These are phyloP conservation scores for Chloroclystis v-ata DNA, from an alignment of 2,888 invertebrate genomes.

Conservation along the genomic window DNA sequence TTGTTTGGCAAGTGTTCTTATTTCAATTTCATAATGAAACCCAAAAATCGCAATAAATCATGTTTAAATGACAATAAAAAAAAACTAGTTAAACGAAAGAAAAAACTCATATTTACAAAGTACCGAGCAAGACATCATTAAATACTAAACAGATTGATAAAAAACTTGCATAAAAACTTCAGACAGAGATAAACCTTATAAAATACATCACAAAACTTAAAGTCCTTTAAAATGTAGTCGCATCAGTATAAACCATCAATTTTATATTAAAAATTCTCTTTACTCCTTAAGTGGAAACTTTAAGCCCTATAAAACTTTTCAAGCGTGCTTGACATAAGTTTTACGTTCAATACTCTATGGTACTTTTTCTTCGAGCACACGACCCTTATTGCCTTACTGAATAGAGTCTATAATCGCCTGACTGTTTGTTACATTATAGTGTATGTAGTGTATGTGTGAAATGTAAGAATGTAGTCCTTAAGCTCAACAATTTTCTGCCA, in stretches of 20 bases:
- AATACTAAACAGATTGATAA: conserved; percentile 1
- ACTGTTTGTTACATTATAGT: conserved; percentile 1
- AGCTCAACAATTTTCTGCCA: no score
- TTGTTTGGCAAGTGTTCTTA: no score
- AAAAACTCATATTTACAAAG: no score
- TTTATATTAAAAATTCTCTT: conserved; percentile 64
- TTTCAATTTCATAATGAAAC: no score
- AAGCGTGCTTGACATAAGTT: conserved; percentile 73
- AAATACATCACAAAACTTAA: conserved; percentile 17
- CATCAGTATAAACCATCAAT: conserved; percentile 33
- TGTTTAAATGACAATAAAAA: no score
- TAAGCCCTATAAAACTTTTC: conserved; percentile 71
- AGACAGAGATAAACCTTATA: conserved; percentile 10
- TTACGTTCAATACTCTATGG: conserved; percentile 57
- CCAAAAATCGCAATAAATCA: no score
- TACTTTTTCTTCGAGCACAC: conserved; percentile 14
- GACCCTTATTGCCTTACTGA: conserved; percentile 1
- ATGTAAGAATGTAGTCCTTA: conserved; percentile 53
- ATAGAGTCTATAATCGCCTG: conserved; percentile 7
- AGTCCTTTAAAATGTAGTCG: conserved; percentile 14
- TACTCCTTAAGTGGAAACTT: conserved; percentile 60
- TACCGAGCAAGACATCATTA: not conserved
- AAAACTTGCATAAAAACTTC: conserved; percentile 4
- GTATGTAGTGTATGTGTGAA: conserved; percentile 44
- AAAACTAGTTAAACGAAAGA: no score